Evolutionary conservation across 2,113 vertebrate species (phyloP).

Genomic region (Oceanites oceanicus): DNA sequence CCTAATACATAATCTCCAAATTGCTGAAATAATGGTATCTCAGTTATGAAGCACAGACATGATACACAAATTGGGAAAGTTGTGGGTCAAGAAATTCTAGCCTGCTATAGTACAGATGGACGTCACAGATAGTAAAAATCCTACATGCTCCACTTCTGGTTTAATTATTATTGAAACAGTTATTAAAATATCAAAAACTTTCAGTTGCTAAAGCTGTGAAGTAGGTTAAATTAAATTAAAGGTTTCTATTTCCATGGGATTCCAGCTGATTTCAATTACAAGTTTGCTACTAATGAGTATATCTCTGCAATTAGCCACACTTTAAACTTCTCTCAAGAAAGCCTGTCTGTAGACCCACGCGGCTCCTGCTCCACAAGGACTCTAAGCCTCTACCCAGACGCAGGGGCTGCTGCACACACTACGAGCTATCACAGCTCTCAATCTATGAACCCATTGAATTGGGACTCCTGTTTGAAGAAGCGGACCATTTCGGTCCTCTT

Average conservation of each 20-base stretch:
- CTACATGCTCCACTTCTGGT: background rate
- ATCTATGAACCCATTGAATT: rapidly evolving
- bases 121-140: background rate
- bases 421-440: rapidly evolving
- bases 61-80: background rate
- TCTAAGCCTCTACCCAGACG: rapidly evolving
- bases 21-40: background rate
- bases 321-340: background rate
- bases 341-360: rapidly evolving
- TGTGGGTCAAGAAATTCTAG: background rate
- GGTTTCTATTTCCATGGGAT: background rate
- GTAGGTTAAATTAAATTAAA: constrained; percentile 46
- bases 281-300: rapidly evolving
- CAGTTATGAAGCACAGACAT: background rate
- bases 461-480: background rate
- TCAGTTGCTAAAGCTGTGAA: background rate
- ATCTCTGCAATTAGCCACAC: background rate
- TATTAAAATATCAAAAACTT: background rate
- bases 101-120: background rate
- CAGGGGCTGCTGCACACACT: background rate
- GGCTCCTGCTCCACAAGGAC: background rate
- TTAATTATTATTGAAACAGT: background rate
- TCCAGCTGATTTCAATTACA: background rate
- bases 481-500: background rate
- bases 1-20: background rate